Evolutionary conservation across 1,140 invertebrate genomes (phyloP), one percentile per base, ranked within the genome.

Genomic region (Scaptomyza hsui): DNA sequence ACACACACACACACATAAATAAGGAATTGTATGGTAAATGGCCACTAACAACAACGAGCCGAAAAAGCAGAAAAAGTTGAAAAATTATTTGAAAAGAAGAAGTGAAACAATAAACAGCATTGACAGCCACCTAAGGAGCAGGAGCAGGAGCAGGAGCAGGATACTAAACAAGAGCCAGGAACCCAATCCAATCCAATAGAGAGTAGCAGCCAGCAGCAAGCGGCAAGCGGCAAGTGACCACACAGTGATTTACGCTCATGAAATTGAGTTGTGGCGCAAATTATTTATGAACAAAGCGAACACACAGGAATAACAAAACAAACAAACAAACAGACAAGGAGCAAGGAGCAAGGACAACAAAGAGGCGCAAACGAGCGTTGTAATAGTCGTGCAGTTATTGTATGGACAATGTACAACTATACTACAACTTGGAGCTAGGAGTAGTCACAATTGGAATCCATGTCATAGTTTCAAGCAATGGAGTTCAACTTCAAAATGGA

Each of bases 161-260:
- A 29, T 15, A 51, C 48, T 29, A 19, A 53, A 12, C 18, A 19
- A 44, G 16, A 19, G 18, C 18, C 47, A 47, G 15, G 51, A 35
- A 24, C 21, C 48, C 42, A 68, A 68, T 49, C 48, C 42, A 68
- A 68, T 49, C 41, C 37, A 72, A 61, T 59, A 51, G 72, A 48
- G 69, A 56, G 44, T 44, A 47, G 12, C 32, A 37, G 5, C 26
- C 35, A 47, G 12, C 32, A 37, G 5, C 26, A 69, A 81, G 77
- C 78, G 77, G 26, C 32, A 37, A n/a, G 12, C 32, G 1, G 21
- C 74, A 72, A 81, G 77, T 81, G 82, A 88, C 82, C 81, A 70
- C 82, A 81, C 81, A 75, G 82, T 86, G 81, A 86, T 86, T 86
- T 86, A 86, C 82, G 81, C 82, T 81, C 82, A 86, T 88, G 81